Conservation (phyloP, 2,113 vertebrate species). For the Odocoileus virginianus region DNA sequence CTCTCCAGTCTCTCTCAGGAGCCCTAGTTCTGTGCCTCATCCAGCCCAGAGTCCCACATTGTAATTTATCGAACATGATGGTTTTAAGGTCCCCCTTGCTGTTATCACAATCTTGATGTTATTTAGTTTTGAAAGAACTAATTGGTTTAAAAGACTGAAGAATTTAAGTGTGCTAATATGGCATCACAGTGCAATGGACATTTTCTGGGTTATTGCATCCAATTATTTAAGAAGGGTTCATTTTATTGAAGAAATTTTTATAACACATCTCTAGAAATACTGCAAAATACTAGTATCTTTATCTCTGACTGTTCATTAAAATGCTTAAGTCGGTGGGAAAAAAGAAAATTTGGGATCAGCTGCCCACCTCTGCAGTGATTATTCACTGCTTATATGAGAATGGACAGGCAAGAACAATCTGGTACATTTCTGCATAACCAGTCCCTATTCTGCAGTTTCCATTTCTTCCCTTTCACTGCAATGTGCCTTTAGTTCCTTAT, state of each 20-base stretch:
- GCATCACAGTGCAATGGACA: background rate
- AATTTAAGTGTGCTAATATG: background rate
- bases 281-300: background rate
- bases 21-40: background rate
- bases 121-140: background rate
- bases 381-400: background rate
- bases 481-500: background rate
- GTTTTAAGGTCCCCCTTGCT: background rate
- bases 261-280: background rate
- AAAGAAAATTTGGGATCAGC: background rate
- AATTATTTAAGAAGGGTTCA: background rate
- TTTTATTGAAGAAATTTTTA: background rate
- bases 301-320: background rate
- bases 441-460: no score
- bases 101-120: background rate
- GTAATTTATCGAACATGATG: background rate
- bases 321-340: background rate
- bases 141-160: background rate
- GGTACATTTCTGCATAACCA: background rate
- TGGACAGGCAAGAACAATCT: background rate
- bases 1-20: background rate
- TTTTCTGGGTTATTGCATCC: background rate
- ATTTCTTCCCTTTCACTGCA: background rate
- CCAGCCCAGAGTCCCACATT: background rate
- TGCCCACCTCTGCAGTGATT: background rate